Conservation (phyloP, 2,888 invertebrate genomes). For the Drosophila gaucha region DNA sequence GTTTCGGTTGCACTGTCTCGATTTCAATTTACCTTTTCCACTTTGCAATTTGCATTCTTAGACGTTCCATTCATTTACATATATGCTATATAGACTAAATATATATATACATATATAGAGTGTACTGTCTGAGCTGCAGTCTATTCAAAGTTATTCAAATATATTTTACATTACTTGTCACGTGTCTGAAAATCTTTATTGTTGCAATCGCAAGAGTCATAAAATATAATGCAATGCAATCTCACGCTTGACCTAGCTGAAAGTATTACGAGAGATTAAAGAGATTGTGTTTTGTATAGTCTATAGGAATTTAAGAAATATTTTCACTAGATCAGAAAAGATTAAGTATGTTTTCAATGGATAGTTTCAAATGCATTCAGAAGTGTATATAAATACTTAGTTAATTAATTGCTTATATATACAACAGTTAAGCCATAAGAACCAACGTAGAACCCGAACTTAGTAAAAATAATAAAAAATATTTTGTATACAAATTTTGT, state of each 20-base stretch:
- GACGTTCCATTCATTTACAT: conserved; percentile 1
- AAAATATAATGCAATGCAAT: conserved; percentile 1
- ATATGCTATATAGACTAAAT: background rate
- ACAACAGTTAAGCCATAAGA: too few relatives aligned
- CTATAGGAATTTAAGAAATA: background rate
- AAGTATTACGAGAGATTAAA: conserved; percentile 6
- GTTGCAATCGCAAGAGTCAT: too few relatives aligned
- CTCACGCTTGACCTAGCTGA: conserved; percentile 38
- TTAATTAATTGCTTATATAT: too few relatives aligned
- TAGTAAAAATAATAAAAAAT: too few relatives aligned
- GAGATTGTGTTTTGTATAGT: background rate
- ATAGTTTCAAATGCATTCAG: too few relatives aligned
- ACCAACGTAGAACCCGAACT: too few relatives aligned
- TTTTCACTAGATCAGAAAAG: background rate
- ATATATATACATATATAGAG: background rate
- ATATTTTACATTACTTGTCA: too few relatives aligned
- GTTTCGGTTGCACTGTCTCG: conserved; percentile 7
- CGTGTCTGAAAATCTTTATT: conserved; percentile 16
- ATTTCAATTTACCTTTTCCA: conserved; percentile 14
- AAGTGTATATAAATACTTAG: too few relatives aligned
- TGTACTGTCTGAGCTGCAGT: background rate
- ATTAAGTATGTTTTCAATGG: background rate
- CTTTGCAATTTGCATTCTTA: conserved; percentile 24
- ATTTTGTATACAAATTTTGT: too few relatives aligned
- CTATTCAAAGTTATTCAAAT: background rate